Conservation (phyloP, 2,113 vertebrate species). For the Seriola rivoliana region DNA sequence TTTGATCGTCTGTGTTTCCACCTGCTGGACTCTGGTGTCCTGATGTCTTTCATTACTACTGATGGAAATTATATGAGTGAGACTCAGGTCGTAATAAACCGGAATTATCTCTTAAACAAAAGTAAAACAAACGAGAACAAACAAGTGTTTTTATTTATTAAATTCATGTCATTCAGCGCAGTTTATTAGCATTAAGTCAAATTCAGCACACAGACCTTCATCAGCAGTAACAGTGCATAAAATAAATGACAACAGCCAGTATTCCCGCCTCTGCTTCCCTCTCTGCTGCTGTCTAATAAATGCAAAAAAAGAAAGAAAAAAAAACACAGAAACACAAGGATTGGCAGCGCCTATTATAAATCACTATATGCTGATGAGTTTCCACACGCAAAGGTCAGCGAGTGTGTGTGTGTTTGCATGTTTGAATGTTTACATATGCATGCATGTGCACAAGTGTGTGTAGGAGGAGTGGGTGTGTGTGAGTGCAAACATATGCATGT, state of each 20-base stretch:
- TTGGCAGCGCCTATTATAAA: slow-evolving; percentile 70
- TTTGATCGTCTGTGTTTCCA: no score
- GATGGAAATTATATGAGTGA: no score
- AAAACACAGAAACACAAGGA: slow-evolving; percentile 36
- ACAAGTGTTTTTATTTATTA: not conserved
- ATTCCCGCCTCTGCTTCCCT: not conserved
- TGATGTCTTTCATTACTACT: no score
- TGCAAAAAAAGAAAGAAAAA: slow-evolving; percentile 27
- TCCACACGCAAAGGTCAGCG: slow-evolving; percentile 70
- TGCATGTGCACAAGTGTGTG: slow-evolving; percentile 53
- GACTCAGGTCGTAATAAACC: not conserved
- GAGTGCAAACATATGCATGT: slow-evolving; percentile 45
- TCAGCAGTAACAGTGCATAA: slow-evolving; percentile 57
- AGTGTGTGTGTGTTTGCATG: slow-evolving; percentile 66
- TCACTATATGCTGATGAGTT: slow-evolving; percentile 77
- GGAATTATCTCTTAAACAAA: not conserved
- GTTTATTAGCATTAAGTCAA: slow-evolving; percentile 40
- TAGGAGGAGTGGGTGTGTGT: slow-evolving; percentile 34
- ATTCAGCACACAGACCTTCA: slow-evolving; percentile 44
- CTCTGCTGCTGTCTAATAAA: slow-evolving; percentile 53
- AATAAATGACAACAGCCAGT: slow-evolving; percentile 57
- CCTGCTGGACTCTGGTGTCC: no score
- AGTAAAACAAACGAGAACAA: not conserved
- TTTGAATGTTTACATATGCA: slow-evolving; percentile 67
- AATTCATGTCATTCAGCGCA: slow-evolving; percentile 22